Conservation (phyloP, 1,140 invertebrate genomes). For the Zaprionus ornatus region DNA sequence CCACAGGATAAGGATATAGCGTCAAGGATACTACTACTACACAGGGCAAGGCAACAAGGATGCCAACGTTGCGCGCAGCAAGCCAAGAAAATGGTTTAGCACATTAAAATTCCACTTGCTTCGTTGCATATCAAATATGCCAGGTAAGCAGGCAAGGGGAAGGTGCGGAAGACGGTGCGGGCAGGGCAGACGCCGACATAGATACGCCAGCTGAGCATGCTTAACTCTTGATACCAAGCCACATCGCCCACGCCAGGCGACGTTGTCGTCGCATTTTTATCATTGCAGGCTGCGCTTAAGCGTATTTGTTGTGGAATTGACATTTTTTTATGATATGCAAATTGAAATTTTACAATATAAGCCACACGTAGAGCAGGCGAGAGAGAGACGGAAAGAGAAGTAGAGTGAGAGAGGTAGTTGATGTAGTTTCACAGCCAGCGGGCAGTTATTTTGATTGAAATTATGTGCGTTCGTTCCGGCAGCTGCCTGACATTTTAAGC, state of each 20-base stretch:
- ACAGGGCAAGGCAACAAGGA: not conserved
- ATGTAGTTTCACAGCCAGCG: conserved; percentile 24
- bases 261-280: conserved; percentile 12
- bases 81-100: conserved; percentile 76
- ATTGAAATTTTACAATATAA: conserved; percentile 80
- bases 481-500: conserved; percentile 29
- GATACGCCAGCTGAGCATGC: conserved; percentile 38
- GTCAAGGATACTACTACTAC: conserved; percentile 20
- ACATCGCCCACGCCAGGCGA: conserved; percentile 9
- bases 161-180: not conserved
- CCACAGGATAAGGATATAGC: conserved; percentile 1
- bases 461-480: conserved; percentile 53
- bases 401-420: not conserved
- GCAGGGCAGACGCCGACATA: not conserved
- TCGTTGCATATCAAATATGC: conserved; percentile 79
- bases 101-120: conserved; percentile 82
- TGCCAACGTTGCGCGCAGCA: not conserved
- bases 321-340: conserved; percentile 80
- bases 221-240: conserved; percentile 58
- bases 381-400: not conserved
- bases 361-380: conserved; percentile 48
- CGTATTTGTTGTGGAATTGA: conserved; percentile 72
- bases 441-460: conserved; percentile 77
- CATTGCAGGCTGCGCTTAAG: conserved; percentile 47
- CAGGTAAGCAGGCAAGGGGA: conserved; percentile 45